phyloP scores from a whole-genome alignment of 2,888 invertebrate species.

The Nomada fucata region DNA sequence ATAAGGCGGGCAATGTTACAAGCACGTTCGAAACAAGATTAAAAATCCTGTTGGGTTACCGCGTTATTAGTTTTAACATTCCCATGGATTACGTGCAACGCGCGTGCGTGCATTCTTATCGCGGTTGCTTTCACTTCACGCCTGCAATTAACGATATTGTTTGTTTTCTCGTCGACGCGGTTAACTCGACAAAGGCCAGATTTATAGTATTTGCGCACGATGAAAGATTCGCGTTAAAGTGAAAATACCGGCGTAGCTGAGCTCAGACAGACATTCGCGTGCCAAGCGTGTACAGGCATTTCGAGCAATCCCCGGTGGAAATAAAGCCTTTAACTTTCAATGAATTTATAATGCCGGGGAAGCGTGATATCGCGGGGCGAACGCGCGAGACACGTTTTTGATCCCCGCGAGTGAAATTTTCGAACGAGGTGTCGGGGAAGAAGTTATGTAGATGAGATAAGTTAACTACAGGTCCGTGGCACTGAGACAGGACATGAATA shows the following conservation, averaged over 20 bases:
- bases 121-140: constrained; percentile 8
- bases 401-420: constrained; percentile 62
- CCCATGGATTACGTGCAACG: constrained; percentile 9
- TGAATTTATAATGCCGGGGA: constrained; percentile 36
- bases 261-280: not conserved
- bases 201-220: constrained; percentile 27
- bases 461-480: constrained; percentile 76
- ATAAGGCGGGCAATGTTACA: not conserved
- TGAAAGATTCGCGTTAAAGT: constrained; percentile 15
- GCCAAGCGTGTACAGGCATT: not conserved
- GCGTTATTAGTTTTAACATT: not conserved
- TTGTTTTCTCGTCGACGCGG: constrained; percentile 21
- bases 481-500: constrained; percentile 75
- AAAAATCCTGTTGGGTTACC: not conserved
- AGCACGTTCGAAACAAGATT: not conserved
- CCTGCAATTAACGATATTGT: constrained; percentile 23
- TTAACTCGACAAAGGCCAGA: constrained; percentile 21
- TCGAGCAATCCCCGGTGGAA: constrained; percentile 14
- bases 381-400: constrained; percentile 30
- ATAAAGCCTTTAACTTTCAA: constrained; percentile 46
- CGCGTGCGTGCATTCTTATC: constrained; percentile 25
- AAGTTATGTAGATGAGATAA: constrained; percentile 78
- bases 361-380: not conserved
- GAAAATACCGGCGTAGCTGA: not conserved
- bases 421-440: constrained; percentile 65